Percentiles rank a stretch among this genome's conserved stretches.
Evolutionary conservation across 2,888 invertebrate species (phyloP).

Genomic region (Lasioglossum calceatum): DNA sequence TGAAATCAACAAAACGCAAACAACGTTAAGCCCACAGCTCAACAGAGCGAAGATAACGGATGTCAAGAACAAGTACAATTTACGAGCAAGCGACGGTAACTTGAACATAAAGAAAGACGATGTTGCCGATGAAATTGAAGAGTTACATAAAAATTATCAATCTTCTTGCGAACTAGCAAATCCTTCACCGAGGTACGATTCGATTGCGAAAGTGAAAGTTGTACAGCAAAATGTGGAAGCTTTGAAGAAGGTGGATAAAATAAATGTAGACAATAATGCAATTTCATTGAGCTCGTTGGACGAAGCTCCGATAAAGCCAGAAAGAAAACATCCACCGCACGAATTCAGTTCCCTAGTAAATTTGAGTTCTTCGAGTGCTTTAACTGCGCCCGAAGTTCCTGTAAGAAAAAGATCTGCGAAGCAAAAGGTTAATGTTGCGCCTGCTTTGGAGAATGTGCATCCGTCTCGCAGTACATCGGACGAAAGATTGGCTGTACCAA

Average conservation of each 20-base stretch:
- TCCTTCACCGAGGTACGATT: neutral
- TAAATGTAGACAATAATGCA: constrained; percentile 12
- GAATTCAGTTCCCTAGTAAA: constrained; percentile 50
- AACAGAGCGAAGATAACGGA: constrained; percentile 10
- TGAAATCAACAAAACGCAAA: neutral
- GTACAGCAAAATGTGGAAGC: constrained; percentile 67
- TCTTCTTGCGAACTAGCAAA: constrained; percentile 50
- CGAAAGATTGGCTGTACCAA: constrained; percentile 32
- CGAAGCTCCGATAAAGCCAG: constrained; percentile 72
- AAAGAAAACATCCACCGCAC: constrained; percentile 68
- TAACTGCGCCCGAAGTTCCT: constrained; percentile 62
- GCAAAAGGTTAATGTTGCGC: constrained; percentile 17
- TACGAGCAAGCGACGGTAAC: constrained; percentile 50
- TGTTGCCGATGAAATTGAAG: neutral
- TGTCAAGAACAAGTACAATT: constrained; percentile 5
- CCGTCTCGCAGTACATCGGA: neutral
- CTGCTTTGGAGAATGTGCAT: constrained; percentile 11
- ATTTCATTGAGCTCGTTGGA: constrained; percentile 3
- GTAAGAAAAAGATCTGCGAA: constrained; percentile 63
- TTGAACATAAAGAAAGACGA: constrained; percentile 40
- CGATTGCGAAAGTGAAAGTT: constrained; percentile 67
- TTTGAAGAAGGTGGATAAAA: constrained; percentile 34
- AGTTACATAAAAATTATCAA: constrained; percentile 31
- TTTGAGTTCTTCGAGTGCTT: constrained; percentile 24
- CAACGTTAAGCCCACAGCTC: neutral